Percentiles rank a stretch among this genome's conserved stretches.
phyloP scores from a whole-genome alignment of 2,797 vertebrate genomes.

The Coilia nasus region DNA sequence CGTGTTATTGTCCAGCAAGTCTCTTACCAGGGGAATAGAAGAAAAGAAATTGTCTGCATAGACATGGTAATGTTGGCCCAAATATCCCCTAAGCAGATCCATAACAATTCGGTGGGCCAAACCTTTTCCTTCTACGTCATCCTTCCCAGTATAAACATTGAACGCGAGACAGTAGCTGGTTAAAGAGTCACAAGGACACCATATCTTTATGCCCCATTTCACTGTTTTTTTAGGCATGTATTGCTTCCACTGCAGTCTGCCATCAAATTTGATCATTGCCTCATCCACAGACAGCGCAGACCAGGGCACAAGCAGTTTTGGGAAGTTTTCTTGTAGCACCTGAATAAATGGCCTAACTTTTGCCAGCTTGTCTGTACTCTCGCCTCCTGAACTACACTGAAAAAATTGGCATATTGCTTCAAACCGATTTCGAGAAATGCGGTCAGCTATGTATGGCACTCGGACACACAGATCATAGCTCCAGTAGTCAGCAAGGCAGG shows the following conservation, averaged over 20 bases:
- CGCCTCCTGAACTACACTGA: too few relatives aligned
- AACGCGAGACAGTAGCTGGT: background rate
- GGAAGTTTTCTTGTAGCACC: background rate
- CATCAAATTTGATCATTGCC: background rate
- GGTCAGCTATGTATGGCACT: too few relatives aligned
- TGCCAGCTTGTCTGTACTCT: too few relatives aligned
- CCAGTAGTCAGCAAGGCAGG: too few relatives aligned
- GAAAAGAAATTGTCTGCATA: background rate
- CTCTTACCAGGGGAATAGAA: background rate
- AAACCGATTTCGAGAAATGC: too few relatives aligned
- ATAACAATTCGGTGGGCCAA: background rate
- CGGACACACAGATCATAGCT: too few relatives aligned
- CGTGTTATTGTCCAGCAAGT: background rate
- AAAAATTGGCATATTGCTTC: too few relatives aligned
- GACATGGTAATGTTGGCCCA: background rate
- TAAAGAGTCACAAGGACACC: too few relatives aligned
- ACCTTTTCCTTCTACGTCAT: background rate
- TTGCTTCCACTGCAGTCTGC: too few relatives aligned
- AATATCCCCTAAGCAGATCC: background rate
- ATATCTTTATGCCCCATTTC: too few relatives aligned
- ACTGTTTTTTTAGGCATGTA: too few relatives aligned
- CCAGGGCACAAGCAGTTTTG: background rate
- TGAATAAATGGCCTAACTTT: background rate
- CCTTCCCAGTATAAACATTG: background rate
- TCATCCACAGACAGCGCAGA: background rate